Percentiles rank a stretch among this genome's conserved stretches.
These are phyloP conservation scores for Neomicropteryx cornuta DNA, from an alignment of 1,140 invertebrate genomes.

Conservation along the genomic window DNA sequence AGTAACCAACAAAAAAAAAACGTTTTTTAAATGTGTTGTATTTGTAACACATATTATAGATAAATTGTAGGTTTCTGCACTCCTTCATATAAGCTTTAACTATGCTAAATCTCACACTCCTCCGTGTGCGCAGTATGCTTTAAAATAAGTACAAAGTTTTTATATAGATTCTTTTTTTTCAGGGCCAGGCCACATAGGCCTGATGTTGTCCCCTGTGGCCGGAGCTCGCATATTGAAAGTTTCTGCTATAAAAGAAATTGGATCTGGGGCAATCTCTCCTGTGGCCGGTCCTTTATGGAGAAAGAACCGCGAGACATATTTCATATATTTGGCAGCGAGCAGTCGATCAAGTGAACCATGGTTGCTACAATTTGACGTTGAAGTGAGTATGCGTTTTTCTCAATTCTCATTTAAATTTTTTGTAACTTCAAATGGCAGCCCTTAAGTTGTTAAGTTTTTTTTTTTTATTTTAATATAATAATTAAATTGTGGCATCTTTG, in stretches of 20 bases:
- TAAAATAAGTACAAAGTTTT: no score
- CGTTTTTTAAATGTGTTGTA: no score
- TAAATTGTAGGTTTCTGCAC: no score
- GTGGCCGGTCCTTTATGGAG: constrained; percentile 12
- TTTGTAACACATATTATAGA: no score
- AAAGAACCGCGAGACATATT: constrained; percentile 10
- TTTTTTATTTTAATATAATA: no score
- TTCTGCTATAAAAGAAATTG: constrained; percentile 14
- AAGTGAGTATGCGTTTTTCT: constrained; percentile 7
- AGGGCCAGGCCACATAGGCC: constrained; percentile 15
- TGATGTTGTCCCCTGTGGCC: constrained; percentile 13
- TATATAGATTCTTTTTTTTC: no score
- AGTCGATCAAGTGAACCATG: constrained; percentile 12
- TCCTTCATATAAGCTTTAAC: no score
- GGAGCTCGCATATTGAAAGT: constrained; percentile 10
- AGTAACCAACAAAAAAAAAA: no score
- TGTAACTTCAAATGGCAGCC: not conserved
- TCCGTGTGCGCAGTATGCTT: no score
- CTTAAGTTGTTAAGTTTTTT: not conserved
- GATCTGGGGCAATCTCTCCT: constrained; percentile 8
- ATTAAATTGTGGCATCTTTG: no score
- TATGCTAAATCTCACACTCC: no score
- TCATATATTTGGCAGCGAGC: constrained; percentile 13
- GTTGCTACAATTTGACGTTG: constrained; percentile 15
- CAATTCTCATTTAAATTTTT: not conserved